Base-by-base conservation (phyloP, 2,797 vertebrate species). In the Enteromius radiatus region DNA sequence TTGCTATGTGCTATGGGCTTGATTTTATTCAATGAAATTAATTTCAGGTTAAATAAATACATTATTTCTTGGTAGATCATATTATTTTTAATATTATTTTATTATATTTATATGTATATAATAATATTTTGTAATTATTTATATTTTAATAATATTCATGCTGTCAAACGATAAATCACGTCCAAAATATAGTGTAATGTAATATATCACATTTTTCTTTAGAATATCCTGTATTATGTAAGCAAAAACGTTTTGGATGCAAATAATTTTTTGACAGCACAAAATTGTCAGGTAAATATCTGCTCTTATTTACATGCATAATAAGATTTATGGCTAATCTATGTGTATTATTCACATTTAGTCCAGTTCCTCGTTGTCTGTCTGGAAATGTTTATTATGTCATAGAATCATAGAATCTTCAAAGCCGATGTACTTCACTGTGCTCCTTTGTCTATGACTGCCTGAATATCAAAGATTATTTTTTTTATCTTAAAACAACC, bases 281-380 rank as follows among this genome's bases (percentile, higher is more conserved):
- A 43, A 43, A 43, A 43, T 43, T 43, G 41, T 43, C 41, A 43
- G 10, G 38, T 41, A 41, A 47, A 31, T 14, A 49, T 19, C 76
- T 63, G 17, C 9, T 2, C 1, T 6, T 61, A 49, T 69, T 85
- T 68, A 79, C 70, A 52, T 69, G 54, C 31, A 12, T 21, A 64
- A 76, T 68, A 43, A 70, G 70, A 70, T 76, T 41, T 26, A 36
- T 15, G 8, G 31, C 61, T 12, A 41, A 28, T 73, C 38, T 43
- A 45, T 63, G 43, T 17, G 31, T 54, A 36, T 23, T 74, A 21
- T 3, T 2, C 31, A 2, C 70, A 23, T 23, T 36, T 19, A 41
- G 21, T 9, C 12, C 31, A 75, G n/a, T 12, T 61, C 15, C n/a
- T 43, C 8, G 2, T 5, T 23, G 36, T 41, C 36, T 28, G 36